phyloP scores from a whole-genome alignment of 2,113 vertebrate genomes.

The Hippocampus barbouri region DNA sequence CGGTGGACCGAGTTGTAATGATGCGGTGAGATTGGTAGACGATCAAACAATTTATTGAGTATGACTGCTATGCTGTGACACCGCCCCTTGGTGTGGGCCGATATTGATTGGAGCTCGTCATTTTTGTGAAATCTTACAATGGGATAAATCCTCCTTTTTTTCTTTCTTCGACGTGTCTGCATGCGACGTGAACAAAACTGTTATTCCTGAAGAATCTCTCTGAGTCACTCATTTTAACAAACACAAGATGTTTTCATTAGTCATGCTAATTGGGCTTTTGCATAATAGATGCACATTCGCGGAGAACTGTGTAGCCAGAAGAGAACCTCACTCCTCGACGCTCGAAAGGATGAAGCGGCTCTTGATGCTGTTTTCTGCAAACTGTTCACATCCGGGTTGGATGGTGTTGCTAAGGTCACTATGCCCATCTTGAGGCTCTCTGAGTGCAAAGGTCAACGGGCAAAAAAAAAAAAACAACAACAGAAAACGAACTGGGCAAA shows the following conservation, averaged over 20 bases:
- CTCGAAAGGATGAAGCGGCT: neutral
- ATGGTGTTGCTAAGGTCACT: neutral
- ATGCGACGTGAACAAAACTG: neutral
- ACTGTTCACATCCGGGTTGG: neutral
- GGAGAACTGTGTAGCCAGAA: neutral
- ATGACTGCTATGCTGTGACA: too few relatives aligned
- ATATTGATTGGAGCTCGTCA: too few relatives aligned
- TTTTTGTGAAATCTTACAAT: neutral
- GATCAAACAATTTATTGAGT: too few relatives aligned
- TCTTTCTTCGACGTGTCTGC: neutral
- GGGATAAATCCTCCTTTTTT: neutral
- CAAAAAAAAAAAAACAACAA: neutral
- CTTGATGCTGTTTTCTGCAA: neutral
- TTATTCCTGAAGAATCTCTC: neutral
- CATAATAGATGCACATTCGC: neutral
- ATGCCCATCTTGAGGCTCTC: neutral
- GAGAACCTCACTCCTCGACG: neutral
- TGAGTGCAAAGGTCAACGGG: neutral
- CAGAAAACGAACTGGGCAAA: slow-evolving; percentile 1
- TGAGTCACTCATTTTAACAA: slow-evolving; percentile 5
- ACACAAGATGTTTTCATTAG: slow-evolving; percentile 8
- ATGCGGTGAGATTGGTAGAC: neutral
- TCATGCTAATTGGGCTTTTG: slow-evolving; percentile 5
- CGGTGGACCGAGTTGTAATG: neutral
- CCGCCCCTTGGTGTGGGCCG: too few relatives aligned